These are phyloP conservation scores for Drosophila pseudoananassae DNA, from an alignment of 1,140 invertebrate species.

Conservation along the genomic window DNA sequence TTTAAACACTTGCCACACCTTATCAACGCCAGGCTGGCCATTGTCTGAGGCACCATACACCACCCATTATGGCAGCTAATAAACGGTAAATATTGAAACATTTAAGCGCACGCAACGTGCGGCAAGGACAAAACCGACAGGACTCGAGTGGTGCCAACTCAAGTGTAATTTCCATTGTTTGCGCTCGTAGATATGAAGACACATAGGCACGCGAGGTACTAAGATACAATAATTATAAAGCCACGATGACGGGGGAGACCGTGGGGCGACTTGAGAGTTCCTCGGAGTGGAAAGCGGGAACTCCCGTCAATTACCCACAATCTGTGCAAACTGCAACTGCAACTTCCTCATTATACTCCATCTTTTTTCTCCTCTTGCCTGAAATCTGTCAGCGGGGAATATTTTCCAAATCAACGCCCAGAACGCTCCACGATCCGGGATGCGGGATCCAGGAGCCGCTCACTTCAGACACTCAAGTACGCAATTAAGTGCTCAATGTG, in stretches of 20 bases:
- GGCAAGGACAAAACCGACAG: conserved; percentile 28
- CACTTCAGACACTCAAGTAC: conserved; percentile 38
- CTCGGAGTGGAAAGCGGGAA: background rate
- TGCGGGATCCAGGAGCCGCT: background rate
- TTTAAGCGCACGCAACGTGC: conserved; percentile 64
- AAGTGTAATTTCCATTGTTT: conserved; percentile 78
- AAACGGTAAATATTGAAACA: conserved; percentile 76
- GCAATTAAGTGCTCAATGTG: conserved; percentile 76
- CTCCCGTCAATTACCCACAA: conserved; percentile 46
- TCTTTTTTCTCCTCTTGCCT: background rate
- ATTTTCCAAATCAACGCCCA: conserved; percentile 17
- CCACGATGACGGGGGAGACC: conserved; percentile 17
- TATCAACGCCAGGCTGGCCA: conserved; percentile 6
- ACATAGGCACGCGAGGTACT: conserved; percentile 12
- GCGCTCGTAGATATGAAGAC: conserved; percentile 40
- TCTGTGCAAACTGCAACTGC: conserved; percentile 31
- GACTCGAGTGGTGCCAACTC: conserved; percentile 64
- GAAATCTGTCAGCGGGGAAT: conserved; percentile 16
- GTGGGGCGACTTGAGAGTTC: conserved; percentile 7
- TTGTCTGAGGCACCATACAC: conserved; percentile 22
- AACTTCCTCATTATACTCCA: conserved; percentile 2
- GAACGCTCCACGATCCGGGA: background rate
- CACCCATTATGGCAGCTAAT: conserved; percentile 59
- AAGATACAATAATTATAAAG: conserved; percentile 55
- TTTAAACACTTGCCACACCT: conserved; percentile 46